Conservation (phyloP, 2,797 vertebrate species). For the Rhincodon typus region DNA sequence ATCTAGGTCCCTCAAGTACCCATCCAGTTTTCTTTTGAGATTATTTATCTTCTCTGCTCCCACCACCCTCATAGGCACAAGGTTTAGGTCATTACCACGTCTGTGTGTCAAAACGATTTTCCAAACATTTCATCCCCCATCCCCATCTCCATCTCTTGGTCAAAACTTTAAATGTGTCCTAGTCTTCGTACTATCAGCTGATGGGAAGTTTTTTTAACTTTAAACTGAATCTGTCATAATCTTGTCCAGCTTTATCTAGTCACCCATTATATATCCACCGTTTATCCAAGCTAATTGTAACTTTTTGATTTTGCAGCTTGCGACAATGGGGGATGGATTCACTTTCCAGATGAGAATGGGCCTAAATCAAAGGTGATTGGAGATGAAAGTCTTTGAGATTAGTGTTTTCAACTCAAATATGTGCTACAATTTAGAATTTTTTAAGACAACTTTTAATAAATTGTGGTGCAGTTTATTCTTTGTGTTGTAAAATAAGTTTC, state of each 20-base stretch:
- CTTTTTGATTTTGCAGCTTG: background rate
- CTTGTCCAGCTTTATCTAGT: background rate
- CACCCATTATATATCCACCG: background rate
- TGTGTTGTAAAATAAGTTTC: background rate
- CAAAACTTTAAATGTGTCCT: background rate
- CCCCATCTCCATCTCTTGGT: background rate
- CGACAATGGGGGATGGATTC: background rate
- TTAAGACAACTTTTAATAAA: background rate
- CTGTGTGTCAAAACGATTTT: background rate
- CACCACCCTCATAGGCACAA: background rate
- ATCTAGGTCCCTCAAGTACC: background rate
- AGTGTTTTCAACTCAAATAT: background rate
- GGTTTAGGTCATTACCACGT: background rate
- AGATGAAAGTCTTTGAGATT: background rate
- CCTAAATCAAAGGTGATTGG: conserved; percentile 12
- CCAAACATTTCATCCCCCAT: background rate
- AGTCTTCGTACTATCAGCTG: background rate
- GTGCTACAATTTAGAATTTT: background rate
- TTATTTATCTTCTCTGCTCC: background rate
- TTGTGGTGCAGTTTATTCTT: background rate
- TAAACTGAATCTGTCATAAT: background rate
- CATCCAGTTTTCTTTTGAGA: background rate
- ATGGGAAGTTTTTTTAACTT: background rate
- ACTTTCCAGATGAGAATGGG: conserved; percentile 36
- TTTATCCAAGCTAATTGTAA: background rate